Evolutionary conservation across 2,113 vertebrate species (phyloP).

Genomic region (Clarias batrachus): DNA sequence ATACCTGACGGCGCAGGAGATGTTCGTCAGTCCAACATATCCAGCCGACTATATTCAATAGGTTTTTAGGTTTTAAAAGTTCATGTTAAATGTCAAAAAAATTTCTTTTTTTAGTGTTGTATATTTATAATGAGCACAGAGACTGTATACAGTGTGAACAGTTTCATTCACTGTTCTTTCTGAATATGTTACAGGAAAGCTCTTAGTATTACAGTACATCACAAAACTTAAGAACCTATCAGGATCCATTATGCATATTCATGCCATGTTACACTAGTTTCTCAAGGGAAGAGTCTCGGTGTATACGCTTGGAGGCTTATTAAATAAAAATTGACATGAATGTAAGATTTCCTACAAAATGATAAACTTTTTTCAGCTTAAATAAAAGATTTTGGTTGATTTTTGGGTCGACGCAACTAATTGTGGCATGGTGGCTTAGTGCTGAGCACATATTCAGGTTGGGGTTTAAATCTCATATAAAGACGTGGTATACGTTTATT

Average conservation of each 20-base stretch:
- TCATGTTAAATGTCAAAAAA: neutral
- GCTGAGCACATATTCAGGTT: no score
- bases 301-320: neutral
- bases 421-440: neutral
- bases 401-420: neutral
- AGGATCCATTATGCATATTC: neutral
- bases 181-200: neutral
- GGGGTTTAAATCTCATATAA: no score
- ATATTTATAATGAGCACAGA: neutral
- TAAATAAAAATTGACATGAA: no score
- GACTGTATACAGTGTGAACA: neutral
- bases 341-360: neutral
- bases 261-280: neutral
- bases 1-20: slow-evolving; percentile 34
- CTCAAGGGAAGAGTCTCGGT: neutral
- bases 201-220: no score
- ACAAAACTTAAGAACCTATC: neutral
- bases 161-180: neutral
- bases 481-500: no score
- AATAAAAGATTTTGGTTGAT: neutral
- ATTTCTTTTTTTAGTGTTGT: neutral
- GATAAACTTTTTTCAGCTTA: neutral
- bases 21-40: neutral
- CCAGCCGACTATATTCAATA: neutral
- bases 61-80: no score